A percentile compares a stretch with the other conserved stretches of the same genome.
phyloP scores from a whole-genome alignment of 2,113 vertebrate genomes.

The Halichoeres trimaculatus region DNA sequence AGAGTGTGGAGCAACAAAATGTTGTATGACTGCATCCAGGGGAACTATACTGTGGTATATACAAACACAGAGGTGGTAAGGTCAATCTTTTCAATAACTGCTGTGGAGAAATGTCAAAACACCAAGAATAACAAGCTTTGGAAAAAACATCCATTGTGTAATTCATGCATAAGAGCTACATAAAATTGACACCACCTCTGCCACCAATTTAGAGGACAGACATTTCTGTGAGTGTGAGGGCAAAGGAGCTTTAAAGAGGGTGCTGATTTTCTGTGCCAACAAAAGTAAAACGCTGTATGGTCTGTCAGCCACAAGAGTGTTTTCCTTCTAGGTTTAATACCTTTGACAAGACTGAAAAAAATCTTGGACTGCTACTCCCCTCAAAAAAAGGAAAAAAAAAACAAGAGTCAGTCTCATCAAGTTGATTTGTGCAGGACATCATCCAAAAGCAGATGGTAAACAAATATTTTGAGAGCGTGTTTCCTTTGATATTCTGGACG shows the following conservation, averaged over 20 bases:
- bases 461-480: slow-evolving; percentile 76
- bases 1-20: slow-evolving; percentile 12
- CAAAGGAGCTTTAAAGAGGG: slow-evolving; percentile 37
- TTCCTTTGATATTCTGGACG: slow-evolving; percentile 73
- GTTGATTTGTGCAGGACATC: slow-evolving; percentile 56
- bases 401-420: slow-evolving; percentile 48
- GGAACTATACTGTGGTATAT: not conserved
- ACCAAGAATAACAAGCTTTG: slow-evolving; percentile 21
- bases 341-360: slow-evolving; percentile 26
- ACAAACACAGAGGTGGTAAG: slow-evolving; percentile 11
- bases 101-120: slow-evolving; percentile 19
- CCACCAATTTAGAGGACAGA: slow-evolving; percentile 47
- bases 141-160: slow-evolving; percentile 29
- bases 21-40: not conserved
- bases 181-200: slow-evolving; percentile 45
- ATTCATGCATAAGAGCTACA: slow-evolving; percentile 46
- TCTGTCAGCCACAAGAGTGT: slow-evolving; percentile 39
- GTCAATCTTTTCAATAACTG: slow-evolving; percentile 9
- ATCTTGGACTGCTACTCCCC: slow-evolving; percentile 12
- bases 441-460: slow-evolving; percentile 76
- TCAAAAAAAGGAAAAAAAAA: slow-evolving; percentile 3
- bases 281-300: slow-evolving; percentile 18
- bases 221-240: slow-evolving; percentile 42
- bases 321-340: slow-evolving; percentile 43
- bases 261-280: slow-evolving; percentile 40